Conservation (phyloP, 2,888 invertebrate genomes). For the Ecliptopera silaceata region DNA sequence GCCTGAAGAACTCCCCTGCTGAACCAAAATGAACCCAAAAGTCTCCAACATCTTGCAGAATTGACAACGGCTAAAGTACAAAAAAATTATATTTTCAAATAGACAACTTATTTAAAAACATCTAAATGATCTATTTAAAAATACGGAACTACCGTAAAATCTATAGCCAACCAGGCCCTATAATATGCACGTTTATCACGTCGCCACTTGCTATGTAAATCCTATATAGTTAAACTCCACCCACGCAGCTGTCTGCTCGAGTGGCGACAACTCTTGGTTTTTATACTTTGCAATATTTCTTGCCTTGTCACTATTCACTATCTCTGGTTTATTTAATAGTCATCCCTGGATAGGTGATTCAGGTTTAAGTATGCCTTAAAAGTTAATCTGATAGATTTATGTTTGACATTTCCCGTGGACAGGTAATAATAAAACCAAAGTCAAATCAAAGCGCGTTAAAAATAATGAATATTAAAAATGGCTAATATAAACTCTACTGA, state of each 20-base stretch:
- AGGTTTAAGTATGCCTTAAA: not conserved
- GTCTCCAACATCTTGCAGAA: no score
- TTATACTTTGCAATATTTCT: not conserved
- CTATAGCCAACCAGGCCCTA: not conserved
- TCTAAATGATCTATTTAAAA: no score
- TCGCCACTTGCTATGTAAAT: conserved; percentile 6
- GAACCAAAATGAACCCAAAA: no score
- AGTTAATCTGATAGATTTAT: no score
- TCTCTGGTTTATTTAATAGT: not conserved
- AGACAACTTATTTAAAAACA: no score
- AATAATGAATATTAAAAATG: no score
- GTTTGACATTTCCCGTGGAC: not conserved
- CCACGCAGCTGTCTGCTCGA: conserved; percentile 4
- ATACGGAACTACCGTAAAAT: no score
- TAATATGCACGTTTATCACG: conserved; percentile 5
- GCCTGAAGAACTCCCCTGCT: no score
- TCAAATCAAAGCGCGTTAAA: no score
- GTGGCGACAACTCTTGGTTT: not conserved
- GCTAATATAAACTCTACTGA: no score
- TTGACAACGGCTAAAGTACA: no score
- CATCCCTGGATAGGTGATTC: not conserved
- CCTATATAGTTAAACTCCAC: conserved; percentile 5
- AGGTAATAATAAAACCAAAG: not conserved
- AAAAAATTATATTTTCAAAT: no score
- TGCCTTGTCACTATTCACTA: not conserved